Evolutionary conservation across 2,113 vertebrate species (phyloP).

Genomic region (Astatoreochromis straeleni): DNA sequence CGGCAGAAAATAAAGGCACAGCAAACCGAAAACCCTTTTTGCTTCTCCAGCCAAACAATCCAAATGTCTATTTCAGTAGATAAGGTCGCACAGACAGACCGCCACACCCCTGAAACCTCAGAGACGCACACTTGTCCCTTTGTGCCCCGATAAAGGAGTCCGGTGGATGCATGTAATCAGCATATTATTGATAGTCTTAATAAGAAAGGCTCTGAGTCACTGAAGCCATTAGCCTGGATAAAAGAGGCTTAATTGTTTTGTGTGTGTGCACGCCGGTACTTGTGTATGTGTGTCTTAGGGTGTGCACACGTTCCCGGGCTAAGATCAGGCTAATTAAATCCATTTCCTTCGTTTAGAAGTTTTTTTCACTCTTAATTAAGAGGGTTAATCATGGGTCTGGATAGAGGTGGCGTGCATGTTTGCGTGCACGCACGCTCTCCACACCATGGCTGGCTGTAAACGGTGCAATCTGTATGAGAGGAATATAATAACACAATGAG

Average conservation of each 20-base stretch:
- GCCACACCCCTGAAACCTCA: slow-evolving; percentile 24
- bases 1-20: neutral
- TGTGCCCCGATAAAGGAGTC: slow-evolving; percentile 49
- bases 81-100: slow-evolving; percentile 14
- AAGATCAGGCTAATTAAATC: slow-evolving; percentile 73
- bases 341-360: slow-evolving; percentile 65
- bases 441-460: neutral
- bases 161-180: slow-evolving; percentile 62
- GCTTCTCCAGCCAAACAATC: slow-evolving; percentile 18
- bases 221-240: slow-evolving; percentile 69
- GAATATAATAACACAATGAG: neutral
- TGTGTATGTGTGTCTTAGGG: slow-evolving; percentile 27
- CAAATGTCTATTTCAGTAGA: slow-evolving; percentile 35
- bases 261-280: slow-evolving; percentile 32
- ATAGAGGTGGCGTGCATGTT: slow-evolving; percentile 32
- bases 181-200: slow-evolving; percentile 75
- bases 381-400: slow-evolving; percentile 61
- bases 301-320: neutral
- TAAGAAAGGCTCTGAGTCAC: slow-evolving; percentile 64
- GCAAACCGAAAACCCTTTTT: neutral
- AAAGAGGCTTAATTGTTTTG: slow-evolving; percentile 74
- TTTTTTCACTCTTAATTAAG: slow-evolving; percentile 65
- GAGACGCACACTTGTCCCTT: slow-evolving; percentile 53
- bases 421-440: neutral
- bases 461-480: neutral